A percentile compares a stretch with the other conserved stretches of the same genome.
Conservation (phyloP, 2,888 invertebrate genomes). For the Drosophila birchii region DNA sequence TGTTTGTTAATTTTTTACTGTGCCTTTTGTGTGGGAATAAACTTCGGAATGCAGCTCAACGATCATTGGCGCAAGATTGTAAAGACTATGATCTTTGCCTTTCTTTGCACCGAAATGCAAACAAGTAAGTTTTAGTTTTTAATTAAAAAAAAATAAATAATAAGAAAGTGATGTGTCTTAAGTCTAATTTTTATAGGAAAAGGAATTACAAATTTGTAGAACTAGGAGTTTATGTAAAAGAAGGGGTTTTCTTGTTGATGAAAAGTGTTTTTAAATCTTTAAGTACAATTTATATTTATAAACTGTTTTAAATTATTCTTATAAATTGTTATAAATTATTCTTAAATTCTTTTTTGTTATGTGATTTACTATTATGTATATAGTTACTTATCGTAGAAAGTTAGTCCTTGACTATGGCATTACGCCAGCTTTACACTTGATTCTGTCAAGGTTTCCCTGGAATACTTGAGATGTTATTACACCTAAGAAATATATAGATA, state of each 20-base stretch:
- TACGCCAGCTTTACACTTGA: neutral
- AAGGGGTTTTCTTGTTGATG: neutral
- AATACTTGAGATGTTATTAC: neutral
- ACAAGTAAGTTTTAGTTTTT: slow-evolving; percentile 74
- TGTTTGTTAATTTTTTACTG: slow-evolving; percentile 1
- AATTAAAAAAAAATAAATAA: neutral
- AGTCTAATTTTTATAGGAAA: neutral
- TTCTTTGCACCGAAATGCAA: slow-evolving; percentile 82
- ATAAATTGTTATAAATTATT: no score
- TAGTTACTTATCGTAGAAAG: slow-evolving; percentile 1
- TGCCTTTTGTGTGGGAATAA: neutral
- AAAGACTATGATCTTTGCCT: slow-evolving; percentile 77
- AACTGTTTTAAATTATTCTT: no score
- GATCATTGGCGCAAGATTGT: slow-evolving; percentile 67
- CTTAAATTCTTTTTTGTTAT: neutral
- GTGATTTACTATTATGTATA: neutral
- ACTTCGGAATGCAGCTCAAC: slow-evolving; percentile 65
- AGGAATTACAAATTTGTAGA: neutral
- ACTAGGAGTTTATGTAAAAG: neutral
- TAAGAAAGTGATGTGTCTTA: neutral
- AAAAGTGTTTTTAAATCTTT: neutral
- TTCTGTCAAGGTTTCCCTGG: neutral
- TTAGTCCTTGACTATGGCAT: slow-evolving; percentile 2
- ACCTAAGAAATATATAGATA: neutral
- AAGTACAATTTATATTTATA: neutral